Conservation (phyloP, 1,140 invertebrate genomes). For the Eupeodes corollae region DNA sequence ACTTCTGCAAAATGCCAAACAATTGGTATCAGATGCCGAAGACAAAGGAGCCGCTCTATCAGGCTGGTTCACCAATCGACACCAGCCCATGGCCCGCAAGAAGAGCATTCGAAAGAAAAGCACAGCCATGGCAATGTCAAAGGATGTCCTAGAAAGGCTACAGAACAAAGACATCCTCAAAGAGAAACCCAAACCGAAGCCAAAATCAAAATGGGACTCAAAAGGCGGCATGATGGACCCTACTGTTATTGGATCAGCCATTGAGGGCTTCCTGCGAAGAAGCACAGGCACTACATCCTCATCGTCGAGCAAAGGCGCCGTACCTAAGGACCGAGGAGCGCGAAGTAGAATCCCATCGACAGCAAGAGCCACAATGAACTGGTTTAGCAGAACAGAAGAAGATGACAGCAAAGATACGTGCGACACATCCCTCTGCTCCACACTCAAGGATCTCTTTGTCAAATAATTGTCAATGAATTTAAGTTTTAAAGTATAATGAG, state of each 20-base stretch:
- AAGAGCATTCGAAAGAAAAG: slow-evolving; percentile 41
- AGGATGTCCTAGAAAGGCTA: slow-evolving; percentile 42
- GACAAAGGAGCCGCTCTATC: slow-evolving; percentile 45
- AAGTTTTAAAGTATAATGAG: too few relatives aligned
- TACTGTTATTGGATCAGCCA: slow-evolving; percentile 63
- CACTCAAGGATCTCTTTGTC: slow-evolving; percentile 71
- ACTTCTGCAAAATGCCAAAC: slow-evolving; percentile 46
- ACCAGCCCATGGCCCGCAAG: slow-evolving; percentile 58
- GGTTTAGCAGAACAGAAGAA: slow-evolving; percentile 41
- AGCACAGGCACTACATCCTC: slow-evolving; percentile 37
- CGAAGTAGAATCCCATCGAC: slow-evolving; percentile 23
- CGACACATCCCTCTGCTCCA: slow-evolving; percentile 65
- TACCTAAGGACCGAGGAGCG: slow-evolving; percentile 28
- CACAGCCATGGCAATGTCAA: slow-evolving; percentile 40
- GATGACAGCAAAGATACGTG: slow-evolving; percentile 55
- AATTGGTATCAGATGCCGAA: slow-evolving; percentile 25
- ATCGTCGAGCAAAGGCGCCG: slow-evolving; percentile 28
- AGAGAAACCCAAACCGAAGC: slow-evolving; percentile 28
- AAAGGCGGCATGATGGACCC: slow-evolving; percentile 49
- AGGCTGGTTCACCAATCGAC: slow-evolving; percentile 62
- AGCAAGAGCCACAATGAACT: slow-evolving; percentile 28
- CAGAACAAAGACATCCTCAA: slow-evolving; percentile 31
- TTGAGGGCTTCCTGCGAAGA: slow-evolving; percentile 62
- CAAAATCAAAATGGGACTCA: slow-evolving; percentile 30
- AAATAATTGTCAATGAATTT: slow-evolving; percentile 42